Conservation (phyloP, 2,113 vertebrate genomes). For the Hemiscyllium ocellatum region DNA sequence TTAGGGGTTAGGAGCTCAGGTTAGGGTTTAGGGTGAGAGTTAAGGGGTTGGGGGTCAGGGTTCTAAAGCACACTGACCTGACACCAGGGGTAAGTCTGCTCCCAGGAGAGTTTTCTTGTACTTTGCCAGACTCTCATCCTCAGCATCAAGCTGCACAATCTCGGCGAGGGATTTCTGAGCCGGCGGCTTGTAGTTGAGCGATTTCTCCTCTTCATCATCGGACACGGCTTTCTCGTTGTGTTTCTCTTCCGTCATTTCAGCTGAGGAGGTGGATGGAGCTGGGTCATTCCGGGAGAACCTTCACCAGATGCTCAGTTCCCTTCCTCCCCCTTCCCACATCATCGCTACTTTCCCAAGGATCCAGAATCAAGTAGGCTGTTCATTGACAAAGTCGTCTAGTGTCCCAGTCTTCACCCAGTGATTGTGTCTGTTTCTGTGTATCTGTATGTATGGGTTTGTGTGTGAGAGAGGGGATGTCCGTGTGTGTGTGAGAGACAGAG, state of each 20-base stretch:
- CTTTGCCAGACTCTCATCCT: constrained; percentile 66
- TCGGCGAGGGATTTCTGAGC: constrained; percentile 69
- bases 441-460: too few relatives aligned
- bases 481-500: too few relatives aligned
- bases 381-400: neutral
- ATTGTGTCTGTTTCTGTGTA: neutral
- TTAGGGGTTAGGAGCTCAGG: neutral
- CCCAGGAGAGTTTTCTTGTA: constrained; percentile 71
- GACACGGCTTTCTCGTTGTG: constrained; percentile 58
- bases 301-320: accelerated
- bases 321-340: neutral
- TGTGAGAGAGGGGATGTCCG: too few relatives aligned
- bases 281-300: neutral
- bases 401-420: neutral
- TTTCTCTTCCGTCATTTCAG: constrained; percentile 62
- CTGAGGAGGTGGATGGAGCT: constrained; percentile 40
- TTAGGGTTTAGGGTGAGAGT: too few relatives aligned
- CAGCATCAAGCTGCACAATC: constrained; percentile 69
- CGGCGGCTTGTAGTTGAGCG: constrained; percentile 69
- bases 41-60: too few relatives aligned
- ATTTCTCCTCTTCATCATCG: constrained; percentile 61
- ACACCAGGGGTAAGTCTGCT: constrained; percentile 56
- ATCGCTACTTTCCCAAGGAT: neutral
- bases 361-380: neutral
- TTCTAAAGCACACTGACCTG: constrained; percentile 49